Percentiles rank a stretch among this genome's conserved stretches.
These are phyloP conservation scores for Crenichthys baileyi DNA, from an alignment of 2,797 vertebrate genomes.

Conservation along the genomic window DNA sequence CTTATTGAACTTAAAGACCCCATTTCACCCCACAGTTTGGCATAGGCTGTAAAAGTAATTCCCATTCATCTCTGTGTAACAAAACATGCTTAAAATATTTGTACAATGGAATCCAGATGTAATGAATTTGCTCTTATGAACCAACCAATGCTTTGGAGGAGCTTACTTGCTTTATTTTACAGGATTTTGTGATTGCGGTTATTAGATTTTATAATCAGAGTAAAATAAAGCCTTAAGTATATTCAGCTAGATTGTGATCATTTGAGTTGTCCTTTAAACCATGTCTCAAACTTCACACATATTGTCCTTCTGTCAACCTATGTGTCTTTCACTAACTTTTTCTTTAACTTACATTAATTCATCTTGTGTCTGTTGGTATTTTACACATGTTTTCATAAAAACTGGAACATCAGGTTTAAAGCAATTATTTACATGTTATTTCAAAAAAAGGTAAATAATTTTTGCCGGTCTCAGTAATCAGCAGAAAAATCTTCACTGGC, in stretches of 20 bases:
- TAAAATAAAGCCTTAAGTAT: neutral
- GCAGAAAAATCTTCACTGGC: neutral
- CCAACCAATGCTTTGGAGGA: slow-evolving; percentile 28
- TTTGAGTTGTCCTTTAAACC: neutral
- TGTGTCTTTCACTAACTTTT: neutral
- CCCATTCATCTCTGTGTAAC: slow-evolving; percentile 34
- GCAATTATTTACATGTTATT: neutral
- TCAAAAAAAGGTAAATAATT: neutral
- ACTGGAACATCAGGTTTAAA: neutral
- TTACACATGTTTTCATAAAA: neutral
- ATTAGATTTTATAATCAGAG: slow-evolving; percentile 7
- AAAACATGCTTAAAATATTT: slow-evolving; percentile 53
- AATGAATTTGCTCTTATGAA: slow-evolving; percentile 33
- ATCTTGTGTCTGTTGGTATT: neutral
- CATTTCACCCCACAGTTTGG: neutral
- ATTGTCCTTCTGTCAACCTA: neutral
- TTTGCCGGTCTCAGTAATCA: neutral
- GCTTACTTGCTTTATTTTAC: slow-evolving; percentile 24
- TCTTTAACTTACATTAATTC: neutral
- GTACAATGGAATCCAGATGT: slow-evolving; percentile 39
- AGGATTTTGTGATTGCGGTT: slow-evolving; percentile 9
- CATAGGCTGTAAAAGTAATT: slow-evolving; percentile 10
- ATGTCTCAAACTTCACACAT: neutral
- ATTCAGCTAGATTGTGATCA: neutral
- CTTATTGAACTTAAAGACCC: slow-evolving; percentile 38